phyloP scores from a whole-genome alignment of 92 coral and sea anemone species.

The Ricordea florida region DNA sequence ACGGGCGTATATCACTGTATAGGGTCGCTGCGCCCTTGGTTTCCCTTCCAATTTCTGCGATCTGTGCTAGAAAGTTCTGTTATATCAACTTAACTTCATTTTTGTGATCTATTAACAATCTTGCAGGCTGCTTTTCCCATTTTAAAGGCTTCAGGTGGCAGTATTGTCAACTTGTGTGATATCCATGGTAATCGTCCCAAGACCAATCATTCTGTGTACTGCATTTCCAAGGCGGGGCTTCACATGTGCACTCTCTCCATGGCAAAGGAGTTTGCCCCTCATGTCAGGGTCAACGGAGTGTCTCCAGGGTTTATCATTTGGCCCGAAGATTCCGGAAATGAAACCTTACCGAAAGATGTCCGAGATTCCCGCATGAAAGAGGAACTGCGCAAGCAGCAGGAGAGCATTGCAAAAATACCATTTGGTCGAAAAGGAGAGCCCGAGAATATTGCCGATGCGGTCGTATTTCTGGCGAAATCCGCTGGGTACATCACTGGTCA shows the following conservation, averaged over 20 bases:
- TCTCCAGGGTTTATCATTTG: constrained; percentile 71
- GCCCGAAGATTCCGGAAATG: constrained; percentile 35
- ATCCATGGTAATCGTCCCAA: constrained; percentile 64
- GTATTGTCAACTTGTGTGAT: constrained; percentile 68
- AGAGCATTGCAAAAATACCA: constrained; percentile 52
- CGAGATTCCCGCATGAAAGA: too few species aligned
- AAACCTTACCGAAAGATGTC: background rate
- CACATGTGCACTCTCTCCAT: constrained; percentile 73
- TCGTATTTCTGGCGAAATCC: constrained; percentile 41
- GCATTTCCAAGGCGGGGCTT: constrained; percentile 80
- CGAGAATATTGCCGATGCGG: constrained; percentile 40
- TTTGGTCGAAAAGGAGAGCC: constrained; percentile 51
- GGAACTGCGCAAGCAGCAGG: background rate
- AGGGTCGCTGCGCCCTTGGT: too few species aligned
- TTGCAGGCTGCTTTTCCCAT: constrained; percentile 70
- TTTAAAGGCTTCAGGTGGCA: constrained; percentile 57
- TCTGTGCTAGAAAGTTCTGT: too few species aligned
- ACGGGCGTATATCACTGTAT: too few species aligned
- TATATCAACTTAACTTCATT: too few species aligned
- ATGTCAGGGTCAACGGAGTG: constrained; percentile 73
- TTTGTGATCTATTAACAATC: too few species aligned
- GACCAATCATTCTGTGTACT: constrained; percentile 61
- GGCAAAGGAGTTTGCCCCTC: constrained; percentile 73
- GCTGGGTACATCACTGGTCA: constrained; percentile 73
- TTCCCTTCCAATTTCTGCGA: too few species aligned